phyloP scores from a whole-genome alignment of 2,797 vertebrate genomes.

The Gymnocypris eckloni region DNA sequence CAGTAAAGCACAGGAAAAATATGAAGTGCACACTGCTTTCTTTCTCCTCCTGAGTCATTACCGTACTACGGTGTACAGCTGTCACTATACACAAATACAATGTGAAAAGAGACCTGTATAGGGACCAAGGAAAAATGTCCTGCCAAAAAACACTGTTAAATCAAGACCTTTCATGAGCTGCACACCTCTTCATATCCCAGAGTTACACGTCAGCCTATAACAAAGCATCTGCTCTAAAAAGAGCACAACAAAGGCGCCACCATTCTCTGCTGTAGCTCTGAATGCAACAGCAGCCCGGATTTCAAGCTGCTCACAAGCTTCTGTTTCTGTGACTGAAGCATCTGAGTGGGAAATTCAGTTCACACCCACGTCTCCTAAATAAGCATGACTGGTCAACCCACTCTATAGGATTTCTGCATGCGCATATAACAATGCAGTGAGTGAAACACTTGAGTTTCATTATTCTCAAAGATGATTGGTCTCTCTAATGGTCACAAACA shows the following conservation, averaged over 20 bases:
- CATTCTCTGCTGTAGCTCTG: conserved; percentile 9
- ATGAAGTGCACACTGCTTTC: neutral
- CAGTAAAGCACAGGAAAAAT: neutral
- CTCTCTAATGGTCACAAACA: conserved; percentile 24
- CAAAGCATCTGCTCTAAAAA: conserved; percentile 30
- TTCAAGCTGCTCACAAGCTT: conserved; percentile 18
- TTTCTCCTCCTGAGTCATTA: conserved; percentile 1
- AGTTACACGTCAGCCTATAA: conserved; percentile 22
- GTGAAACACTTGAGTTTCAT: conserved; percentile 45
- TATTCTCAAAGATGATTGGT: conserved; percentile 27
- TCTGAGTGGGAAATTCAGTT: conserved; percentile 37
- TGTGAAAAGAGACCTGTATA: neutral
- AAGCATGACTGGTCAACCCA: conserved; percentile 42
- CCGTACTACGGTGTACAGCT: neutral
- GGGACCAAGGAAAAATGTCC: neutral
- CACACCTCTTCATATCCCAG: conserved; percentile 10
- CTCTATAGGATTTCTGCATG: conserved; percentile 28
- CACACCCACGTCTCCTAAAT: conserved; percentile 33
- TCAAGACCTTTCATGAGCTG: conserved; percentile 6
- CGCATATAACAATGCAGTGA: conserved; percentile 28
- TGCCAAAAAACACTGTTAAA: conserved; percentile 8
- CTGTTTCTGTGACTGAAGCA: conserved; percentile 36
- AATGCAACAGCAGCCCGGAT: conserved; percentile 23
- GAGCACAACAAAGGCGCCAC: conserved; percentile 18
- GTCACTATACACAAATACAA: neutral